These are phyloP conservation scores for Sarcophaga bullata DNA, from an alignment of 1,140 invertebrate genomes.

Conservation along the genomic window DNA sequence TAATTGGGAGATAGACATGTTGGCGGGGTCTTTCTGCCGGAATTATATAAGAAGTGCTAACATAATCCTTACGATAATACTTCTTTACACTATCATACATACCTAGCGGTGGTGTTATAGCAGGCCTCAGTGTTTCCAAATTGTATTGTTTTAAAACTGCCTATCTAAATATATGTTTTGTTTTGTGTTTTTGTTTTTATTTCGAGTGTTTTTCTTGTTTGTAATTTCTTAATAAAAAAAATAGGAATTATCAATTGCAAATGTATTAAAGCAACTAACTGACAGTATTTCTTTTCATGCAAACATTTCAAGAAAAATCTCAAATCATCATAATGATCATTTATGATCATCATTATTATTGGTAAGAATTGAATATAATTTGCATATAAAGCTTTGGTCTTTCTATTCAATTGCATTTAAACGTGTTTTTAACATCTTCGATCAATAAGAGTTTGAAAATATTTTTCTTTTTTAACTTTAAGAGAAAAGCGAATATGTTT, in stretches of 20 bases:
- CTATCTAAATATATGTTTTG: no score
- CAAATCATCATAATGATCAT: background rate
- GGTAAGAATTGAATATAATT: constrained; percentile 15
- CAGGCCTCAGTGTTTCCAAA: no score
- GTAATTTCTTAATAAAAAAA: constrained; percentile 1
- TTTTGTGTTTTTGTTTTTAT: background rate
- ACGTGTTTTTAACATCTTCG: background rate
- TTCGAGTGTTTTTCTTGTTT: background rate
- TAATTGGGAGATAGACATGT: no score
- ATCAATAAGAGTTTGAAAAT: background rate
- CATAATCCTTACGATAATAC: no score
- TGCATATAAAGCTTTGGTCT: constrained; percentile 32
- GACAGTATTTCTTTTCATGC: background rate
- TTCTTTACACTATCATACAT: no score
- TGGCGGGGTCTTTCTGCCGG: no score
- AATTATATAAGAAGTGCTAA: no score
- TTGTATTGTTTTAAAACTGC: no score
- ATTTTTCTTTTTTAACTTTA: background rate
- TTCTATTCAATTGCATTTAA: constrained; percentile 25
- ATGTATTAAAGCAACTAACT: background rate
- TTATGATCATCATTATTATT: no score
- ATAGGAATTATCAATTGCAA: background rate
- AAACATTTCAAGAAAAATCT: constrained; percentile 9
- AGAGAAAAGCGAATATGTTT: background rate
- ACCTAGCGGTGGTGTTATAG: no score